These are phyloP conservation scores for Archips crataeganus DNA, from an alignment of 2,888 invertebrate genomes.

Conservation along the genomic window DNA sequence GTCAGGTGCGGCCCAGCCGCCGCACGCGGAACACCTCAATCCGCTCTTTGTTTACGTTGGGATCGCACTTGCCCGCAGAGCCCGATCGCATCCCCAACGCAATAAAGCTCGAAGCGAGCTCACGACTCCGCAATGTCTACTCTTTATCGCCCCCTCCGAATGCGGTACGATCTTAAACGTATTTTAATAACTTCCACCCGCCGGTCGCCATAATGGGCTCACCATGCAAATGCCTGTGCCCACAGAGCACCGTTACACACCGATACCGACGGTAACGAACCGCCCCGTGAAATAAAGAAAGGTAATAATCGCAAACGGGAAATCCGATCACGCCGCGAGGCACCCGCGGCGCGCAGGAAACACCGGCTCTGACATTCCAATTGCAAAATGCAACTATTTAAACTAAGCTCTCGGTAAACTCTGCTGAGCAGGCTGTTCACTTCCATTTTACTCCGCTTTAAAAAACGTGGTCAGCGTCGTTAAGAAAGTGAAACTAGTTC, in stretches of 20 bases:
- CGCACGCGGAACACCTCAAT: constrained; percentile 73
- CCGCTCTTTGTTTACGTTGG: constrained; percentile 74
- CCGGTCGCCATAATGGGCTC: constrained; percentile 76
- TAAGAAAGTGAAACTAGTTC: constrained; percentile 77
- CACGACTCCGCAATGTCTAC: constrained; percentile 79
- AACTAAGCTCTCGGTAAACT: constrained; percentile 52
- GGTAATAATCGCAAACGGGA: constrained; percentile 77
- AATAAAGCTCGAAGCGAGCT: constrained; percentile 79
- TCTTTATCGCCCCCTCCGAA: constrained; percentile 76
- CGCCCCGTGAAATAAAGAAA: constrained; percentile 79
- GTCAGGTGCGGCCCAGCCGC: constrained; percentile 54
- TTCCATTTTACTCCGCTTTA: constrained; percentile 50
- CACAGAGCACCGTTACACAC: constrained; percentile 73
- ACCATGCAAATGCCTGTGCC: constrained; percentile 79
- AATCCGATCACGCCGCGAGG: constrained; percentile 75
- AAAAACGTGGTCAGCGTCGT: constrained; percentile 67
- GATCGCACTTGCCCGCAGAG: constrained; percentile 64
- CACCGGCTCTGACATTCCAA: constrained; percentile 54
- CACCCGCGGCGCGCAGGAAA: constrained; percentile 54
- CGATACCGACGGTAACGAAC: constrained; percentile 75
- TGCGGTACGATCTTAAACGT: constrained; percentile 78
- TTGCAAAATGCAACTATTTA: constrained; percentile 61
- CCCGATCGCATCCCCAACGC: constrained; percentile 76
- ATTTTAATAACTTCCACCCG: constrained; percentile 82
- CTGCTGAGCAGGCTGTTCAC: constrained; percentile 51